Evolutionary conservation across 1,140 invertebrate species (phyloP), one percentile per base, ranked within the genome.

Genomic region (Littorina saxatilis): DNA sequence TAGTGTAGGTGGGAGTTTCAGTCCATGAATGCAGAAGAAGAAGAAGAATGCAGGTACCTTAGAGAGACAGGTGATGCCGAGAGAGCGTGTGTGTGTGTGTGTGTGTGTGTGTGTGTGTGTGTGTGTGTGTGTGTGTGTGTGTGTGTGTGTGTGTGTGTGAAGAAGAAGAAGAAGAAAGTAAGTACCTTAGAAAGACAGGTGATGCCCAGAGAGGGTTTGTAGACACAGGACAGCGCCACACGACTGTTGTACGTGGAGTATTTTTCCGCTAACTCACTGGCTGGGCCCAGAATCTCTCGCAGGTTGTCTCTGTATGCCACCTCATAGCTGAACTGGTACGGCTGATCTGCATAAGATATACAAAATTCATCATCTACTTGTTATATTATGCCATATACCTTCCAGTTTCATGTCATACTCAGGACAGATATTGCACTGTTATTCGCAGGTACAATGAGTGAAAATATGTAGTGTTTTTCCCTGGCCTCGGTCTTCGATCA

Each of bases 141-240:
- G n/a, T n/a, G n/a, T n/a, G n/a, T 50, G 47, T 52, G 47, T 20
- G 23, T 52, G 1, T 52, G 23, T 0, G 0, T 52, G 47, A 52
- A 52, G n/a, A n/a, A n/a, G n/a, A n/a, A n/a, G n/a, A n/a, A n/a
- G n/a, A n/a, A n/a, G n/a, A n/a, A n/a, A n/a, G n/a, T n/a, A n/a
- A n/a, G 83, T 79, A 90, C 88, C 85, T 90, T 90, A 43, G 84
- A 83, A 20, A 90, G 81, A 83, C 87, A 90, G 20, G 86, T 85
- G 17, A 87, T 87, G 15, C 83, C 84, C 39, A 83, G 78, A 29
- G 84, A 80, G 35, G 83, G 73, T 27, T 77, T 84, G 75, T 87
- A 90, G 29, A 75, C 50, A 27, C 79, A 83, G 27, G 83, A 81
- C 15, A 90, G 83, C 43, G 83, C 82, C 29, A 90, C 87, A 43